Evolutionary conservation across 2,797 vertebrate genomes (phyloP).

Genomic region (Pagetopsis macropterus): DNA sequence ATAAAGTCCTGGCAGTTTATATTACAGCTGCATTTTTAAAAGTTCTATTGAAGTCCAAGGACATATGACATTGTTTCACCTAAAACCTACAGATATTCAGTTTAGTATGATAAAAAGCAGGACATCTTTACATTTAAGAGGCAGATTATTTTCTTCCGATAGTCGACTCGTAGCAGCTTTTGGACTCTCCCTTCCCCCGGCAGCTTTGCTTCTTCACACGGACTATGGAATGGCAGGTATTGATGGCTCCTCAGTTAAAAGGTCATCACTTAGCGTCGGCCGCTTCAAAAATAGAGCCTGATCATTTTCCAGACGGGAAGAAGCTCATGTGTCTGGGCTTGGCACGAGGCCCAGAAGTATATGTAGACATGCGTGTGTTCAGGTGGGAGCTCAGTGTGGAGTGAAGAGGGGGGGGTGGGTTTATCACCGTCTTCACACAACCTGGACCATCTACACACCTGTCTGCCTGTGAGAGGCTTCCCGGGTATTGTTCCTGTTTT

Average conservation of each 20-base stretch:
- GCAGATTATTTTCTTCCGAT: too few species aligned
- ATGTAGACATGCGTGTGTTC: slow-evolving; percentile 13
- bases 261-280: slow-evolving; percentile 55
- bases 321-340: slow-evolving; percentile 47
- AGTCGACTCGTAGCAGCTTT: too few species aligned
- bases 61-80: too few species aligned
- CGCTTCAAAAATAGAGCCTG: slow-evolving; percentile 70
- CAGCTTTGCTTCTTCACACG: slow-evolving; percentile 12
- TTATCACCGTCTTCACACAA: not conserved
- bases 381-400: slow-evolving; percentile 43
- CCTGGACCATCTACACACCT: not conserved
- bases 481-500: slow-evolving; percentile 5
- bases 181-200: not conserved
- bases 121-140: too few species aligned
- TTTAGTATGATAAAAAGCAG: too few species aligned
- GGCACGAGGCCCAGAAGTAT: slow-evolving; percentile 23
- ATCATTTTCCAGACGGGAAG: slow-evolving; percentile 60
- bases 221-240: slow-evolving; percentile 42
- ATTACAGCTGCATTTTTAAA: too few species aligned
- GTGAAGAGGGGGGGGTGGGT: slow-evolving; percentile 26
- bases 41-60: too few species aligned
- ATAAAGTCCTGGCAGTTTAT: too few species aligned
- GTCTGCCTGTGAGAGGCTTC: slow-evolving; percentile 4
- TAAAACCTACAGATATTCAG: too few species aligned
- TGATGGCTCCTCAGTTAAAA: slow-evolving; percentile 51